Percentiles rank a stretch among this genome's conserved stretches.
Evolutionary conservation across 2,797 vertebrate genomes (phyloP).

Genomic region (Agapornis canus): DNA sequence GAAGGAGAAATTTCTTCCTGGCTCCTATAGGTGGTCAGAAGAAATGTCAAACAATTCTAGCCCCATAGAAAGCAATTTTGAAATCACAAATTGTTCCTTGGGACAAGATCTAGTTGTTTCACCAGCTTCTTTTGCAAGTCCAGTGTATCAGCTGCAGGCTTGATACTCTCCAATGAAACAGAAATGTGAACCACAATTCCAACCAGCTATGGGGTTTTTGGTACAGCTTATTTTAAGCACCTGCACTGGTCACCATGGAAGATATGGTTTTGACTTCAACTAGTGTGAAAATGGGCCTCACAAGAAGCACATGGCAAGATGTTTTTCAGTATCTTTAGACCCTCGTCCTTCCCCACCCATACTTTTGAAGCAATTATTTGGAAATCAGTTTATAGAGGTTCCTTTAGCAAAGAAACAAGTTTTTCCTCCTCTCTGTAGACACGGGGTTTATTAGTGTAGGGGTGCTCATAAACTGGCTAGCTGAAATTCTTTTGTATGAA

Average conservation of each 20-base stretch:
- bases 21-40: neutral
- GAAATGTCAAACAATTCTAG: neutral
- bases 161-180: neutral
- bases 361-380: neutral
- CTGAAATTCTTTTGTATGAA: neutral
- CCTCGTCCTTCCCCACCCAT: neutral
- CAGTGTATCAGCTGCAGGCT: slow-evolving; percentile 10
- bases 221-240: neutral
- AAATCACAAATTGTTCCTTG: neutral
- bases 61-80: neutral
- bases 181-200: neutral
- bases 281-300: neutral
- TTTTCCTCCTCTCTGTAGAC: neutral
- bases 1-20: neutral
- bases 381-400: neutral
- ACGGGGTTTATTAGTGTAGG: neutral
- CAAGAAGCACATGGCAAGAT: neutral
- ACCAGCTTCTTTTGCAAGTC: slow-evolving; percentile 36
- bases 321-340: neutral
- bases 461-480: neutral
- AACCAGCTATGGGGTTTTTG: neutral
- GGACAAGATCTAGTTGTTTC: neutral
- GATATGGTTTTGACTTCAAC: neutral
- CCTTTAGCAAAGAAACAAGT: neutral
- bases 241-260: neutral